These are phyloP conservation scores for Epirrhoe alternata DNA, from an alignment of 2,888 invertebrate species.

Conservation along the genomic window DNA sequence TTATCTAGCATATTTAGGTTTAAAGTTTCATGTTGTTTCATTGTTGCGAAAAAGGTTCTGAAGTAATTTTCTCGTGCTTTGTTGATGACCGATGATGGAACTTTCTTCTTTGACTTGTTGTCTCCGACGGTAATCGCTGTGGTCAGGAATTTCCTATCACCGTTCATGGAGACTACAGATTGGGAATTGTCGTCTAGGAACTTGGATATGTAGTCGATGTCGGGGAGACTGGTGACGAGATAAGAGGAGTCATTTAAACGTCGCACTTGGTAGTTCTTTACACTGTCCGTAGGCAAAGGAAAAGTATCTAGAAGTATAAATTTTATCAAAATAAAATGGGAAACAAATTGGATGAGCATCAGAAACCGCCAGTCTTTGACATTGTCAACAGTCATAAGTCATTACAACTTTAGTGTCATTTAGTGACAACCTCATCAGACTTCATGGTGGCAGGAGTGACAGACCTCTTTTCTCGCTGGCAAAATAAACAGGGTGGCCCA, in stretches of 20 bases:
- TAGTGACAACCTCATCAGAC: background rate
- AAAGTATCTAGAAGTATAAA: slow-evolving; percentile 56
- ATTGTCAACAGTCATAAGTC: background rate
- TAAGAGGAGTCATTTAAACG: slow-evolving; percentile 69
- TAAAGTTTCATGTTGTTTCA: slow-evolving; percentile 44
- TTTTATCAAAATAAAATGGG: slow-evolving; percentile 29
- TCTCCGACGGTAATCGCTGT: slow-evolving; percentile 51
- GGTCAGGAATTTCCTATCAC: slow-evolving; percentile 20
- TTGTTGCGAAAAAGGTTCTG: slow-evolving; percentile 53
- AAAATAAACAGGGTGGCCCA: too few relatives aligned
- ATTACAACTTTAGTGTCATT: too few relatives aligned
- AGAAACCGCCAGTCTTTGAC: slow-evolving; percentile 11
- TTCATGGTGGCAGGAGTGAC: too few relatives aligned
- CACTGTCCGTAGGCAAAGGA: slow-evolving; percentile 53
- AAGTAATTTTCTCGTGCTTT: slow-evolving; percentile 71
- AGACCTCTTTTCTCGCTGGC: too few relatives aligned
- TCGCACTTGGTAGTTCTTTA: slow-evolving; percentile 71
- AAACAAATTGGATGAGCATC: slow-evolving; percentile 28
- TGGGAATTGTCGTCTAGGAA: slow-evolving; percentile 32
- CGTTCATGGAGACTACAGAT: slow-evolving; percentile 30
- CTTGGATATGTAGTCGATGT: slow-evolving; percentile 52
- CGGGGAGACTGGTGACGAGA: slow-evolving; percentile 66
- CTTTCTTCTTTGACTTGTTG: slow-evolving; percentile 48
- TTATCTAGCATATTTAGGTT: background rate
- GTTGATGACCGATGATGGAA: slow-evolving; percentile 59